phyloP scores from a whole-genome alignment of 2,113 vertebrate species.

The Passer domesticus region DNA sequence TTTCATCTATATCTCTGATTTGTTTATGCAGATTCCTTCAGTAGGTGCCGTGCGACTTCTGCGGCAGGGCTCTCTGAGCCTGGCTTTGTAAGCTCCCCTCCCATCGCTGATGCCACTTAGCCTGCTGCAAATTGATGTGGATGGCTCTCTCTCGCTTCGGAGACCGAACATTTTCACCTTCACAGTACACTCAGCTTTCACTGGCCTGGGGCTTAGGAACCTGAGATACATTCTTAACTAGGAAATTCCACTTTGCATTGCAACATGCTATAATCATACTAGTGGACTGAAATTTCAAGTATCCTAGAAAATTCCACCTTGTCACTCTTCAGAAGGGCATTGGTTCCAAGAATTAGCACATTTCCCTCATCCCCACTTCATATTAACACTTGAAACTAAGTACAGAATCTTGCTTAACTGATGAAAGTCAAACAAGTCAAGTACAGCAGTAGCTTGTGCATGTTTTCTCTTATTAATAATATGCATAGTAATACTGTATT shows the following conservation, averaged over 20 bases:
- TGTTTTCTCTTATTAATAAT: conserved; percentile 63
- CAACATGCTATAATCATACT: conserved; percentile 39
- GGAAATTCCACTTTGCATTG: conserved; percentile 53
- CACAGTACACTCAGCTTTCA: conserved; percentile 33
- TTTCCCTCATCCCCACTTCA: conserved; percentile 47
- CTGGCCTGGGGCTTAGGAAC: conserved; percentile 70
- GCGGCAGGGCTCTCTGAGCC: conserved; percentile 13
- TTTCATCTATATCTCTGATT: background rate
- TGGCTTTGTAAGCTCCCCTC: conserved; percentile 53
- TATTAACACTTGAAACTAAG: conserved; percentile 59
- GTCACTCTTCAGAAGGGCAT: conserved; percentile 68
- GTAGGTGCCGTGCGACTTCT: conserved; percentile 1
- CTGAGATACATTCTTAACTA: conserved; percentile 76
- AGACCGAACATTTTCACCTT: conserved; percentile 72
- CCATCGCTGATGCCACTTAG: conserved; percentile 73
- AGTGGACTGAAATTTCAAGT: conserved; percentile 67
- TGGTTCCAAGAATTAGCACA: conserved; percentile 59
- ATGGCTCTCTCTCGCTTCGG: conserved; percentile 68
- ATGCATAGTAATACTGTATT: conserved; percentile 61
- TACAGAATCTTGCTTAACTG: conserved; percentile 10
- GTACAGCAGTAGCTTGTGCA: background rate
- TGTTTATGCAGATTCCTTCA: conserved; percentile 56
- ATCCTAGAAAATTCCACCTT: conserved; percentile 74
- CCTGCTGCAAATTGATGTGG: conserved; percentile 74
- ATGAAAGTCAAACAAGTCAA: conserved; percentile 69